These are phyloP conservation scores for Brachyopa scutellaris DNA, from an alignment of 2,888 invertebrate species.

Conservation along the genomic window DNA sequence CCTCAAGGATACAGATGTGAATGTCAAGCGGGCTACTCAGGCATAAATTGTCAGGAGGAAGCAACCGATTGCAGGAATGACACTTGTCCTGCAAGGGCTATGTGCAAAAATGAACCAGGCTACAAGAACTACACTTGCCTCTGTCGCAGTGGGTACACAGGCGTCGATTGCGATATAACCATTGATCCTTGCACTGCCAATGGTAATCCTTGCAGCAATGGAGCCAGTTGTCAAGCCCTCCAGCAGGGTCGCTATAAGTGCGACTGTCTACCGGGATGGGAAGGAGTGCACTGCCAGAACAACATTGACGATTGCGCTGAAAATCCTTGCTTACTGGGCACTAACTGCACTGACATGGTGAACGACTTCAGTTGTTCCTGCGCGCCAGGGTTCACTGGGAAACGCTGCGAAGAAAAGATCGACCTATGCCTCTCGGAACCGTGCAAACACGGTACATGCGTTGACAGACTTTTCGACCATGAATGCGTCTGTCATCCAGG, in stretches of 20 bases:
- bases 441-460: slow-evolving; percentile 96
- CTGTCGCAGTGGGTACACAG: slow-evolving; percentile 97
- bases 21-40: slow-evolving; percentile 93
- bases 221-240: slow-evolving; percentile 93
- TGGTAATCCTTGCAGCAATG: slow-evolving; percentile 95
- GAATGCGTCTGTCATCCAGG: slow-evolving; percentile 96
- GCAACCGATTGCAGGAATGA: slow-evolving; percentile 93
- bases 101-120: slow-evolving; percentile 97
- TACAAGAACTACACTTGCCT: slow-evolving; percentile 95
- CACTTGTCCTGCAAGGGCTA: slow-evolving; percentile 96
- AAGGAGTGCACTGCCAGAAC: slow-evolving; percentile 96
- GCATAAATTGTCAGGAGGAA: slow-evolving; percentile 97
- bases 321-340: slow-evolving; percentile 93
- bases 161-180: slow-evolving; percentile 94
- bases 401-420: slow-evolving; percentile 97
- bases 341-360: slow-evolving; percentile 96
- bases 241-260: slow-evolving; percentile 97
- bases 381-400: slow-evolving; percentile 96
- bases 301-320: slow-evolving; percentile 97
- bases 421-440: slow-evolving; percentile 95
- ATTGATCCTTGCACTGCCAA: slow-evolving; percentile 95
- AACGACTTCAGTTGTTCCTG: slow-evolving; percentile 97
- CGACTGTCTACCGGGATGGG: slow-evolving; percentile 98
- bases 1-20: slow-evolving; percentile 96
- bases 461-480: slow-evolving; percentile 92